Conservation (phyloP, 2,888 invertebrate genomes). For the Xanthia togata region DNA sequence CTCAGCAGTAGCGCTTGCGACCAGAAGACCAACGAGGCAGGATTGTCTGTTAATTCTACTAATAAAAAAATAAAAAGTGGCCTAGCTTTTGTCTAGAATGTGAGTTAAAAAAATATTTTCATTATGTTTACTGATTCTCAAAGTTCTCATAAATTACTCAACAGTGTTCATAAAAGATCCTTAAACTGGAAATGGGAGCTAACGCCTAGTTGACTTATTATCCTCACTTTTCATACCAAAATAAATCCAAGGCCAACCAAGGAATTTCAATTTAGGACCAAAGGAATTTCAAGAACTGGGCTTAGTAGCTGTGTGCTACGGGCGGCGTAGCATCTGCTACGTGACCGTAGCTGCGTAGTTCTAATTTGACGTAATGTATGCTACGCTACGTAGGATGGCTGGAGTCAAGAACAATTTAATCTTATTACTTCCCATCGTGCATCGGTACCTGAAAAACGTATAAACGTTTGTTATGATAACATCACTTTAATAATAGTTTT, state of each 20-base stretch:
- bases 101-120: not conserved
- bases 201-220: conserved; percentile 24
- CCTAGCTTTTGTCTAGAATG: too few species aligned
- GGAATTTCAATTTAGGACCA: conserved; percentile 63
- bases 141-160: not conserved
- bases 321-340: conserved; percentile 59
- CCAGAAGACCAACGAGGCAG: too few species aligned
- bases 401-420: not conserved
- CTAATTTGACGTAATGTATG: conserved; percentile 50
- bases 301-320: conserved; percentile 45
- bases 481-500: not conserved
- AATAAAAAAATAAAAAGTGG: too few species aligned
- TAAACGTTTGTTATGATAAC: not conserved
- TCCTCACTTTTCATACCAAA: conserved; percentile 31
- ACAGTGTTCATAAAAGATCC: not conserved
- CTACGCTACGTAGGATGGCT: conserved; percentile 23
- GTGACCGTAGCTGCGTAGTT: conserved; percentile 50
- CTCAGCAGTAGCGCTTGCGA: too few species aligned
- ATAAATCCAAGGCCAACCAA: conserved; percentile 26
- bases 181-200: not conserved
- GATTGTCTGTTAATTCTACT: too few species aligned
- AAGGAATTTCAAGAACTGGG: conserved; percentile 47
- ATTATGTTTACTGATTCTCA: not conserved
- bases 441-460: too few species aligned
- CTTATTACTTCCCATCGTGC: not conserved